Evolutionary conservation across 1,140 invertebrate species (phyloP), one percentile per base, ranked within the genome.

Genomic region (Meloidogyne hapla): DNA sequence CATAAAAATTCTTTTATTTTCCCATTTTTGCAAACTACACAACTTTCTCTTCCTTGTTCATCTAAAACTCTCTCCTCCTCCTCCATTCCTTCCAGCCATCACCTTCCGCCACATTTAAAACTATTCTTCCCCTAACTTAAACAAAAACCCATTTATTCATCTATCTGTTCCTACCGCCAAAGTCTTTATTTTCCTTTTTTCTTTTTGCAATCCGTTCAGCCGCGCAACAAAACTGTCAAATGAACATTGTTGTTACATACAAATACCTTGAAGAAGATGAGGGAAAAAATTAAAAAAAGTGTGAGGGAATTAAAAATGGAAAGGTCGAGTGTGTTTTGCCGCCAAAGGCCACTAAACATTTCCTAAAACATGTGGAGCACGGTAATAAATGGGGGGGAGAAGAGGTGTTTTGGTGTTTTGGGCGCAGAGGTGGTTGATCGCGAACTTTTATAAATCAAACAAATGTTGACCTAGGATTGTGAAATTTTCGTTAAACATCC

Each of bases 261-360:
- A n/a, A 56, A 56, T 56, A 56, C 48, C 48, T 56, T 56, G 48
- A 56, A n/a, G 48, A 56, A 56, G n/a, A 56, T 56, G 48, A 56
- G 48, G 48, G 48, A 56, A n/a, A 56, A 6, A 45, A n/a, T 42
- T n/a, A 56, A 48, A 48, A 48, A 56, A 56, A 56, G 48, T 56
- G 48, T 56, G 48, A 56, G 48, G 18, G 18, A 56, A 56, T n/a
- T 56, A 56, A 56, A n/a, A 56, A 56, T 56, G 1, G 33, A 56
- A 56, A 56, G 48, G 48, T 56, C 48, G 48, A 56, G n/a, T n/a
- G 48, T 56, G n/a, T n/a, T n/a, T 48, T 56, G 48, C 48, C 48
- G 48, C 48, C 48, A 56, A 56, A 56, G 48, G 48, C 48, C 48
- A 56, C 48, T 56, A 56, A 56, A 56, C 48, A 56, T n/a, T 21